Conservation (phyloP, 2,797 vertebrate species). For the Eleutherodactylus coqui region DNA sequence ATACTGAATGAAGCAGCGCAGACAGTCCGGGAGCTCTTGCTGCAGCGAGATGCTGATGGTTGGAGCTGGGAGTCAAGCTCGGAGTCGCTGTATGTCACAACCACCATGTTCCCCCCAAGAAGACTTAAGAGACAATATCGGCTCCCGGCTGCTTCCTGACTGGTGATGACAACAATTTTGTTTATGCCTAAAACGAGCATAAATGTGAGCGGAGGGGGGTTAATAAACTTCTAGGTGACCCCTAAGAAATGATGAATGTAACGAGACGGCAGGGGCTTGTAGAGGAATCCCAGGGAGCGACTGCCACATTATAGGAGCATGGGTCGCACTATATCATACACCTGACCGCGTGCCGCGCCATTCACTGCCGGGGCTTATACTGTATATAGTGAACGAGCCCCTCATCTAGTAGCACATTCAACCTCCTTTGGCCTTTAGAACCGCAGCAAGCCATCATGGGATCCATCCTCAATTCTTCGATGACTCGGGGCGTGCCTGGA, state of each 20-base stretch:
- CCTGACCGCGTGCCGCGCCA: not conserved
- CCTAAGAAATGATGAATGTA: constrained; percentile 9
- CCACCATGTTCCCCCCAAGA: not conserved
- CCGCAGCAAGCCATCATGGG: too few species aligned
- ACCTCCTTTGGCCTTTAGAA: too few species aligned
- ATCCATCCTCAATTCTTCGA: too few species aligned
- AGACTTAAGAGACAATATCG: not conserved
- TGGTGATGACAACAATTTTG: constrained; percentile 36
- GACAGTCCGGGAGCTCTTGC: not conserved
- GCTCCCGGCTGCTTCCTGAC: constrained; percentile 9
- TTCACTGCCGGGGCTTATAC: too few species aligned
- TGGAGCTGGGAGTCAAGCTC: not conserved
- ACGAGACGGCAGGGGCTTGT: not conserved
- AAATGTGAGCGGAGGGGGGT: not conserved
- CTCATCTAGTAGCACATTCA: too few species aligned
- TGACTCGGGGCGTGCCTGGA: too few species aligned
- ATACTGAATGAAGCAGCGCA: not conserved
- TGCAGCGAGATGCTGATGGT: not conserved
- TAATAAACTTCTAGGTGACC: not conserved
- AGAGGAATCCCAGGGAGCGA: not conserved
- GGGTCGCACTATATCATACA: not conserved
- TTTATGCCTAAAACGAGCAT: constrained; percentile 43
- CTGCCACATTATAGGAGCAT: not conserved
- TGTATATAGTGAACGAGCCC: too few species aligned
- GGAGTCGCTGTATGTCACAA: not conserved